phyloP scores from a whole-genome alignment of 2,113 vertebrate genomes.

The Oophaga pumilio region DNA sequence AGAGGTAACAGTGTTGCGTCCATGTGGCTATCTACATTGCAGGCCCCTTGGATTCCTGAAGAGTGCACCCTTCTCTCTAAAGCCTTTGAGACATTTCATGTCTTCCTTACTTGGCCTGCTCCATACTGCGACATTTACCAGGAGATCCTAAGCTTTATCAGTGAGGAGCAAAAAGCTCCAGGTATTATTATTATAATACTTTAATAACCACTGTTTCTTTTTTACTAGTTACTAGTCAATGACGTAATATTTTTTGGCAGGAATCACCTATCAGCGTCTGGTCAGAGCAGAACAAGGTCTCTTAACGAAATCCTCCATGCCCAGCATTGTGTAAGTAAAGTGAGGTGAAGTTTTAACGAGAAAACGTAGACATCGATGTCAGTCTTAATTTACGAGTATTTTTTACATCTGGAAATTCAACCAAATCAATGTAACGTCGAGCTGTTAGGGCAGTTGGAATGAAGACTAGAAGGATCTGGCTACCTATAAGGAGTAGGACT shows the following conservation, averaged over 20 bases:
- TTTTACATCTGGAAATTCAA: too few relatives aligned
- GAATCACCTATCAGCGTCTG: slow-evolving; percentile 91
- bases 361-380: too few relatives aligned
- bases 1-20: neutral
- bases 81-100: slow-evolving; percentile 79
- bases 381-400: too few relatives aligned
- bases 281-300: slow-evolving; percentile 91
- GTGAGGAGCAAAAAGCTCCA: slow-evolving; percentile 86
- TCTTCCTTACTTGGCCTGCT: slow-evolving; percentile 92
- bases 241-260: slow-evolving; percentile 64
- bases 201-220: neutral
- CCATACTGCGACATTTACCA: slow-evolving; percentile 87
- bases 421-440: too few relatives aligned
- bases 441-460: too few relatives aligned
- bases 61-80: slow-evolving; percentile 80
- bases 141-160: slow-evolving; percentile 84
- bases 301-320: slow-evolving; percentile 67
- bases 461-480: too few relatives aligned
- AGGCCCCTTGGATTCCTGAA: slow-evolving; percentile 86
- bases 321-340: slow-evolving; percentile 86
- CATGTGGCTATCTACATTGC: neutral
- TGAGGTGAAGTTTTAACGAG: neutral
- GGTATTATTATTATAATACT: slow-evolving; percentile 68
- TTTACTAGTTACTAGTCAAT: too few relatives aligned
- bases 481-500: too few relatives aligned